A percentile compares a stretch with the other conserved stretches of the same genome.
These are phyloP conservation scores for Sminthurinus signatus DNA, from an alignment of 1,140 invertebrate species.

Conservation along the genomic window DNA sequence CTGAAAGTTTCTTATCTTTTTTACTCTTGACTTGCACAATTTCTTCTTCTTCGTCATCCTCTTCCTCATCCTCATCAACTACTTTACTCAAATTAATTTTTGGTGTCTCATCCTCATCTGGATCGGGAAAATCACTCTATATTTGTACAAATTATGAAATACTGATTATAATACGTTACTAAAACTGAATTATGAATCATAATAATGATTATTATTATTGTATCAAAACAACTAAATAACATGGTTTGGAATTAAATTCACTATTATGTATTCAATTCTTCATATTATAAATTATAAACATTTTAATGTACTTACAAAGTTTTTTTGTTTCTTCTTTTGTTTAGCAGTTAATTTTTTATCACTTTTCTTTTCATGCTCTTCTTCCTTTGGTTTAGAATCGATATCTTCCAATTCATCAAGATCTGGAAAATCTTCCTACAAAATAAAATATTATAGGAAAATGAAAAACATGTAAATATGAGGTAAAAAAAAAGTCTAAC, in stretches of 20 bases:
- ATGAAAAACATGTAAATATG: background rate
- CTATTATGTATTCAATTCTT: background rate
- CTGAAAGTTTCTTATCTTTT: background rate
- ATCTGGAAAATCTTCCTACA: slow-evolving; percentile 29
- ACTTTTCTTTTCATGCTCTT: background rate
- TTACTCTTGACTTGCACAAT: slow-evolving; percentile 17
- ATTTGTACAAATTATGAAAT: slow-evolving; percentile 13
- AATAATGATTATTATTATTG: background rate
- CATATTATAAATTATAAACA: background rate
- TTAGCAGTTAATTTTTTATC: background rate
- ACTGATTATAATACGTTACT: slow-evolving; percentile 21
- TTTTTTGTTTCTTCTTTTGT: background rate
- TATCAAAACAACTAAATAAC: background rate
- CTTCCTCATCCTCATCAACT: slow-evolving; percentile 13
- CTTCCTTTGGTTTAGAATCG: background rate
- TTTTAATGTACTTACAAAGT: background rate
- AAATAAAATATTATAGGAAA: background rate
- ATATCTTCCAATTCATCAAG: background rate
- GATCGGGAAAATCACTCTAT: background rate
- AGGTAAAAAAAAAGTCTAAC: background rate
- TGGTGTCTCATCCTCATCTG: background rate
- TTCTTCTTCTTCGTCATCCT: slow-evolving; percentile 24
- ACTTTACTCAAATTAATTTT: slow-evolving; percentile 6
- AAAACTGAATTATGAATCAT: background rate
- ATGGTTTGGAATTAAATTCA: background rate